A percentile compares a stretch with the other conserved stretches of the same genome.
phyloP scores from a whole-genome alignment of 1,140 invertebrate genomes.

The Drosophila orena region DNA sequence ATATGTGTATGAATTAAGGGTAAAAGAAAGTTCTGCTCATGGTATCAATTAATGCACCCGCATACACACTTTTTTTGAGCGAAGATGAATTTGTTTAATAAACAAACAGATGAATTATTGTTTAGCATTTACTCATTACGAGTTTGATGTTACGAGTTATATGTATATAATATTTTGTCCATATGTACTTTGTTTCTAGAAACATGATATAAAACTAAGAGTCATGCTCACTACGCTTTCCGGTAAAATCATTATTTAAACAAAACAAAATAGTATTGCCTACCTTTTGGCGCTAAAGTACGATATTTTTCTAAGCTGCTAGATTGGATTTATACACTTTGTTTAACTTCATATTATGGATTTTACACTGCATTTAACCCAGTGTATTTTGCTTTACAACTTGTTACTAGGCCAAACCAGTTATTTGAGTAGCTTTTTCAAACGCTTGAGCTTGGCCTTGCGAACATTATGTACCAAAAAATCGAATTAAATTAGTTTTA shows the following conservation, averaged over 20 bases:
- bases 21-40: neutral
- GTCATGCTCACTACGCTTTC: neutral
- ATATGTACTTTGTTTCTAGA: neutral
- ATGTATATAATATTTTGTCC: neutral
- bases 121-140: neutral
- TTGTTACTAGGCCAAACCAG: slow-evolving; percentile 32
- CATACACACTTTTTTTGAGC: slow-evolving; percentile 5
- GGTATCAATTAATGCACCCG: slow-evolving; percentile 8
- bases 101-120: neutral
- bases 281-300: no score
- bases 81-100: neutral
- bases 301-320: neutral
- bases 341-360: neutral
- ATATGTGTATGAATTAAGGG: neutral
- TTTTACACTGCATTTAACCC: neutral
- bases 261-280: neutral
- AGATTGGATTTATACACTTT: neutral
- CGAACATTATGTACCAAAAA: neutral
- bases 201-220: neutral
- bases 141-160: no score
- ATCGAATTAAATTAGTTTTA: slow-evolving; percentile 3
- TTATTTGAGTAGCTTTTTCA: slow-evolving; percentile 30
- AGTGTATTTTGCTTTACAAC: slow-evolving; percentile 6
- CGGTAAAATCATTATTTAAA: neutral
- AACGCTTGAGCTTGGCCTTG: slow-evolving; percentile 33